Evolutionary conservation across 2,888 invertebrate genomes (phyloP), one percentile per base, ranked within the genome.

Genomic region (Diplolepis rosae): DNA sequence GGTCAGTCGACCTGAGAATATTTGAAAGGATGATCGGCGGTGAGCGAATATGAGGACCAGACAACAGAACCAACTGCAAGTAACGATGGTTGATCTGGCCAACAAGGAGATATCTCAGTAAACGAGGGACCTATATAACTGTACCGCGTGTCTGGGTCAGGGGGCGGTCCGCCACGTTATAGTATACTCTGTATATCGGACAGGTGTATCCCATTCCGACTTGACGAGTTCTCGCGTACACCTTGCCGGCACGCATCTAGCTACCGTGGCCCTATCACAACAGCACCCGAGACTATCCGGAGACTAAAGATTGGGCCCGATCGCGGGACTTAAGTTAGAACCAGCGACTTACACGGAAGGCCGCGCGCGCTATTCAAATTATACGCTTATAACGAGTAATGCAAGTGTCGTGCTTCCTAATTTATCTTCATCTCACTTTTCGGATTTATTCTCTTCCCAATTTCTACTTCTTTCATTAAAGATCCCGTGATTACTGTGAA

Each of bases 81-180:
- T 56, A 15, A 15, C 52, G 52, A 18, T 32, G 32, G 24, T 71
- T 74, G 70, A 72, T 73, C 71, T 66, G 79, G 77, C 75, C 75
- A 76, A 79, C 75, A 77, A 77, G 79, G 77, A 75, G 74, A 79
- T 79, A 71, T 71, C 69, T 73, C 68, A 73, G 68, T 68, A 70
- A 74, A 73, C 82, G 85, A 86, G 89, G 88, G 89, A 88, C 89
- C 88, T 89, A 89, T 90, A 90, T 90, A 90, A 90, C 90, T 90
- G 90, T 88, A 90, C 88, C 84, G 83, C 86, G 88, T 90, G 90
- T 90, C 90, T 91, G 90, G 91, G 90, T 90, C 91, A 90, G 89
- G 89, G 90, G 90, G 90, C 90, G 90, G 90, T 89, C 89, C 85
- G 83, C 84, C 85, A 84, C 82, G 84, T 83, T 84, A 83, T 84